These are phyloP conservation scores for Zaprionus ghesquierei DNA, from an alignment of 1,140 invertebrate genomes.

Conservation along the genomic window DNA sequence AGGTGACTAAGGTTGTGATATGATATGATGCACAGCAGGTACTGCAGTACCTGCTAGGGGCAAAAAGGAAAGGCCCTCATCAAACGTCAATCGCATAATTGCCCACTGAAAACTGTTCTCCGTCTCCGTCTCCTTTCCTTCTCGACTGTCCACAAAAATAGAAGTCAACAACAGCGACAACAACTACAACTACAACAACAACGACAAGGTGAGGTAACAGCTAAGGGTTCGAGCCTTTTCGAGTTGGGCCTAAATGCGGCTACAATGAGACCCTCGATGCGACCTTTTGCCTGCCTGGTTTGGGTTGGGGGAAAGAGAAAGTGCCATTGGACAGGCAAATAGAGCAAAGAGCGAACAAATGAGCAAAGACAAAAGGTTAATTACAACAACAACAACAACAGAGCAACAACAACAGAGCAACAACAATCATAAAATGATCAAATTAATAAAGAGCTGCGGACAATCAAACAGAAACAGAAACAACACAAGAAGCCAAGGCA, in stretches of 20 bases:
- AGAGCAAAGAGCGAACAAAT: slow-evolving; percentile 34
- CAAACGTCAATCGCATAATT: slow-evolving; percentile 78
- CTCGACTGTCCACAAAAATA: slow-evolving; percentile 7
- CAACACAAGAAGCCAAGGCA: slow-evolving; percentile 24
- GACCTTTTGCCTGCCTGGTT: slow-evolving; percentile 42
- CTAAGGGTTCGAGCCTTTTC: slow-evolving; percentile 11
- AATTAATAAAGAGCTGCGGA: slow-evolving; percentile 74
- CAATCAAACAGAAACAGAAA: slow-evolving; percentile 55
- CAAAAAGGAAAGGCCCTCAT: slow-evolving; percentile 40
- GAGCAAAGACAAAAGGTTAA: slow-evolving; percentile 76
- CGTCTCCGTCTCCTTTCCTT: slow-evolving; percentile 25
- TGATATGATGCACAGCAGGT: background rate
- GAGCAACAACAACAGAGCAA: slow-evolving; percentile 44
- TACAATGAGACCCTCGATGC: slow-evolving; percentile 10
- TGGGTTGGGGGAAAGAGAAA: slow-evolving; percentile 18
- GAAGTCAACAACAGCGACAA: slow-evolving; percentile 21
- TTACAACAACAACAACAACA: slow-evolving; percentile 64
- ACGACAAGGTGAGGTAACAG: slow-evolving; percentile 14
- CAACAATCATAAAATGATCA: slow-evolving; percentile 76
- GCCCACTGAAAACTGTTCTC: slow-evolving; percentile 48
- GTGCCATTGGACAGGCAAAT: slow-evolving; percentile 34
- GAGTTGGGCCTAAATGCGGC: slow-evolving; percentile 12
- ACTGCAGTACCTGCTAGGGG: background rate
- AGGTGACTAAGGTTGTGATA: slow-evolving; percentile 3
- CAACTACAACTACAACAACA: slow-evolving; percentile 26